phyloP scores from a whole-genome alignment of 2,888 invertebrate genomes.

The Clitarchus hookeri region DNA sequence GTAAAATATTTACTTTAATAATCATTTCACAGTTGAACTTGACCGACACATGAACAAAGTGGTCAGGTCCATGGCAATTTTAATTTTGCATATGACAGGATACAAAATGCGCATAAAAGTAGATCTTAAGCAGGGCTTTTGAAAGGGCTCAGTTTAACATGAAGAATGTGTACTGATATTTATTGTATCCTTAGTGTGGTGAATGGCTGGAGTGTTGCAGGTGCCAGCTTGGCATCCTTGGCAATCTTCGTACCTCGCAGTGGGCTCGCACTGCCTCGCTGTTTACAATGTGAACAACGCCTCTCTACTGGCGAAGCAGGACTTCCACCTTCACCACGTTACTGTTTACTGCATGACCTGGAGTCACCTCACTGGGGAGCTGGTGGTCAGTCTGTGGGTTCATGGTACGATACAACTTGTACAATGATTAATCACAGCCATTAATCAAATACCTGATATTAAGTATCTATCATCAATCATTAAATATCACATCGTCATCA shows the following conservation, averaged over 20 bases:
- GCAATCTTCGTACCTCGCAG: conserved; percentile 20
- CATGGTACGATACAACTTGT: neutral
- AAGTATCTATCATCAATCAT: too few relatives aligned
- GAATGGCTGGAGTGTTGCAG: neutral
- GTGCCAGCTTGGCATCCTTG: conserved; percentile 31
- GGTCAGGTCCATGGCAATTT: too few relatives aligned
- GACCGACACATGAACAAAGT: too few relatives aligned
- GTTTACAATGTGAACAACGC: conserved; percentile 24
- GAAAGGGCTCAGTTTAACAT: too few relatives aligned
- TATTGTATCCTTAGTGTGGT: neutral
- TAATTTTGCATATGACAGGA: too few relatives aligned
- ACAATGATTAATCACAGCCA: too few relatives aligned
- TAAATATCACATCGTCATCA: too few relatives aligned
- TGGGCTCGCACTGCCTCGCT: conserved; percentile 3
- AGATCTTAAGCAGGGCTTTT: too few relatives aligned
- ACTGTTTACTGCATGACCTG: conserved; percentile 21
- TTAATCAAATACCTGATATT: too few relatives aligned
- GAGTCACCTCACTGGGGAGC: conserved; percentile 24
- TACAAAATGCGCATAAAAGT: too few relatives aligned
- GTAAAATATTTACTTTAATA: too few relatives aligned
- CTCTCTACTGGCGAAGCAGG: neutral
- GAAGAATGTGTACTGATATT: neutral
- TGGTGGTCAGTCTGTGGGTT: conserved; percentile 28
- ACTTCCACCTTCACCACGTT: conserved; percentile 3
- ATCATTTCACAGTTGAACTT: too few relatives aligned